A percentile compares a stretch with the other conserved stretches of the same genome.
Conservation (phyloP, 1,140 invertebrate species). For the Drosophila melanica region DNA sequence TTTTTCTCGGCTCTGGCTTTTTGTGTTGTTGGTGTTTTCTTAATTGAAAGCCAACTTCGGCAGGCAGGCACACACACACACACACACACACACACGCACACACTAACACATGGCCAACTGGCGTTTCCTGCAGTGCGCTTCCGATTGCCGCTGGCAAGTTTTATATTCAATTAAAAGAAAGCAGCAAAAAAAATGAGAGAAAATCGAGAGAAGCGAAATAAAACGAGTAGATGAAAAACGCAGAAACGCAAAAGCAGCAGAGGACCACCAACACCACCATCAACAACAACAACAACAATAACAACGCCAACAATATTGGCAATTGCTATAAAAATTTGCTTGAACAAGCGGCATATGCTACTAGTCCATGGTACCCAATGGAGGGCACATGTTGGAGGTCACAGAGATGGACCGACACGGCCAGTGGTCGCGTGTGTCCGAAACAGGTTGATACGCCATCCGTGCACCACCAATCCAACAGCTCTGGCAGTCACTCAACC, state of each 20-base stretch:
- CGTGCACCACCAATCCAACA: slow-evolving; percentile 15
- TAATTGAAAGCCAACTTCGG: slow-evolving; percentile 79
- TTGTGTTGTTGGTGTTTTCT: slow-evolving; percentile 63
- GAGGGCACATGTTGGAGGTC: slow-evolving; percentile 29
- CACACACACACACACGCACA: slow-evolving; percentile 25
- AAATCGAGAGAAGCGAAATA: slow-evolving; percentile 23
- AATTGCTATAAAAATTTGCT: slow-evolving; percentile 78
- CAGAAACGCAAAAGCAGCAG: slow-evolving; percentile 35
- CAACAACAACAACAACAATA: slow-evolving; percentile 26
- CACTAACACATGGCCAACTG: slow-evolving; percentile 61
- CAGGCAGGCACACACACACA: slow-evolving; percentile 22
- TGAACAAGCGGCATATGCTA: slow-evolving; percentile 73
- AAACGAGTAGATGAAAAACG: slow-evolving; percentile 2
- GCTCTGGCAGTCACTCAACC: slow-evolving; percentile 56
- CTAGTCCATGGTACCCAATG: slow-evolving; percentile 38
- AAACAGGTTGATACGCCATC: slow-evolving; percentile 39
- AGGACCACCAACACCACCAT: slow-evolving; percentile 20
- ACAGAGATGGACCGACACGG: slow-evolving; percentile 13
- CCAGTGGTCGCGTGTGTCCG: slow-evolving; percentile 34
- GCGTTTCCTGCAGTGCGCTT: slow-evolving; percentile 77
- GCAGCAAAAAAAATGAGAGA: slow-evolving; percentile 41
- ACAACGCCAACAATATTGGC: slow-evolving; percentile 62
- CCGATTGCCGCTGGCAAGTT: slow-evolving; percentile 79
- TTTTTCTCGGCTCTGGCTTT: slow-evolving; percentile 45
- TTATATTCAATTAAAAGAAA: slow-evolving; percentile 80